Conservation (phyloP, 2,888 invertebrate genomes). For the Ormyrus rosae region DNA sequence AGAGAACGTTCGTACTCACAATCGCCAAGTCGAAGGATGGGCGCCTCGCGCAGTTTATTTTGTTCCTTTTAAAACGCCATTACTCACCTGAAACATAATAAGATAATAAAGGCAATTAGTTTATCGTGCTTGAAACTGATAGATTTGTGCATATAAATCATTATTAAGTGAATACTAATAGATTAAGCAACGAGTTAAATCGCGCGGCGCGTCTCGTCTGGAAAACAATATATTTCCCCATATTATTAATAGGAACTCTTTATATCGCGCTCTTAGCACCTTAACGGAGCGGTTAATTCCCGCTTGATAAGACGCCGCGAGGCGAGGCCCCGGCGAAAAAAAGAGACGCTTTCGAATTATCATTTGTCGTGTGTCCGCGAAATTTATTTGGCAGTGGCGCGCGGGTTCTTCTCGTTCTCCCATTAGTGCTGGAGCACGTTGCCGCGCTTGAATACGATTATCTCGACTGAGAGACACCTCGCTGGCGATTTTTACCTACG, state of each 20-base stretch:
- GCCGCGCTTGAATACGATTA: conserved; percentile 41
- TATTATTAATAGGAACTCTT: conserved; percentile 47
- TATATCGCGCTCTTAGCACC: conserved; percentile 41
- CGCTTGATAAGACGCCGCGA: conserved; percentile 26
- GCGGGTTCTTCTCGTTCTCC: conserved; percentile 12
- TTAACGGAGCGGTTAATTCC: conserved; percentile 38
- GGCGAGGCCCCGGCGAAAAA: conserved; percentile 1
- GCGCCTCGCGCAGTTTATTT: conserved; percentile 30
- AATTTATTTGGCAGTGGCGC: conserved; percentile 47
- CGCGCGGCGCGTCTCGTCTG: background rate
- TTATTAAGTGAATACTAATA: conserved; percentile 52
- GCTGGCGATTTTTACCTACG: conserved; percentile 39
- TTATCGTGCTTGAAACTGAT: conserved; percentile 40
- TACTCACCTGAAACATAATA: conserved; percentile 59
- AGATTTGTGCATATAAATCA: conserved; percentile 49
- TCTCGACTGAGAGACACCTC: conserved; percentile 34
- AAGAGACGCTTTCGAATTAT: conserved; percentile 45
- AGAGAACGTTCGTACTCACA: conserved; percentile 12
- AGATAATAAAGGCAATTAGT: conserved; percentile 56
- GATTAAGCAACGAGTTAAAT: conserved; percentile 45
- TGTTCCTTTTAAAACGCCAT: conserved; percentile 41
- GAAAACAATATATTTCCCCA: conserved; percentile 45
- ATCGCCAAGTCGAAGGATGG: conserved; percentile 13
- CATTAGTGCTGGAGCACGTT: conserved; percentile 43
- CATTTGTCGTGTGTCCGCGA: conserved; percentile 30